Percentiles rank a stretch among this genome's conserved stretches.
Conservation (phyloP, 2,797 vertebrate species). For the Lepilemur ruficaudatus region DNA sequence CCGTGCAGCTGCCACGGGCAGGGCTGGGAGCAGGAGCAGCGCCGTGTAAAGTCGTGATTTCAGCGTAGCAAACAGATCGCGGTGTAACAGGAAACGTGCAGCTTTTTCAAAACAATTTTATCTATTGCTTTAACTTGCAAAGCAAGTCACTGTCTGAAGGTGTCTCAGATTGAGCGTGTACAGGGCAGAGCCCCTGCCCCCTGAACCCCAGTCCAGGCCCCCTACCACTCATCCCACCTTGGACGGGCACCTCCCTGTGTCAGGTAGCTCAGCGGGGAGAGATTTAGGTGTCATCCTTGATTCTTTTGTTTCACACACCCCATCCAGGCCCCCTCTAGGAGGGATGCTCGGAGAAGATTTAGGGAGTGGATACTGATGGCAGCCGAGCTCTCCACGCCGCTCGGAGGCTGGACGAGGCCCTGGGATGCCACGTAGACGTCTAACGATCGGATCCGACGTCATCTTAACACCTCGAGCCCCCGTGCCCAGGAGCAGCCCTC, state of each 20-base stretch:
- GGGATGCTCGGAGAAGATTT: not conserved
- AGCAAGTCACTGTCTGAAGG: not conserved
- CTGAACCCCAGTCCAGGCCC: not conserved
- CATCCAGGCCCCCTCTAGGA: not conserved
- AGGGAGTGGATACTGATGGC: rapidly evolving
- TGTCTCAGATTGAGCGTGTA: too few relatives aligned
- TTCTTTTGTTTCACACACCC: not conserved
- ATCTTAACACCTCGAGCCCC: not conserved
- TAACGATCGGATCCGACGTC: too few relatives aligned
- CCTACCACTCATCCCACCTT: too few relatives aligned
- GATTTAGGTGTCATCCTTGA: too few relatives aligned
- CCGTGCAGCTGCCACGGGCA: too few relatives aligned
- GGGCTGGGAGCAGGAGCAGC: too few relatives aligned
- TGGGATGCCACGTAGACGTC: rapidly evolving
- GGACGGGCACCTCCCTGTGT: too few relatives aligned
- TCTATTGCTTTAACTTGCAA: not conserved
- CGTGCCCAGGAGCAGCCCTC: not conserved
- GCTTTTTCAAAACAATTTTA: not conserved
- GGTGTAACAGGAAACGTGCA: not conserved
- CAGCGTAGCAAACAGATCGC: rapidly evolving
- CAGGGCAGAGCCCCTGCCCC: too few relatives aligned
- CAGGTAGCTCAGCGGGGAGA: too few relatives aligned
- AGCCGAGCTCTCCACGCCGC: not conserved
- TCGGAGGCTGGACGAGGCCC: rapidly evolving
- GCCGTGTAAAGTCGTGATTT: rapidly evolving